phyloP scores from a whole-genome alignment of 2,113 vertebrate genomes.

The Solenodon paradoxus region DNA sequence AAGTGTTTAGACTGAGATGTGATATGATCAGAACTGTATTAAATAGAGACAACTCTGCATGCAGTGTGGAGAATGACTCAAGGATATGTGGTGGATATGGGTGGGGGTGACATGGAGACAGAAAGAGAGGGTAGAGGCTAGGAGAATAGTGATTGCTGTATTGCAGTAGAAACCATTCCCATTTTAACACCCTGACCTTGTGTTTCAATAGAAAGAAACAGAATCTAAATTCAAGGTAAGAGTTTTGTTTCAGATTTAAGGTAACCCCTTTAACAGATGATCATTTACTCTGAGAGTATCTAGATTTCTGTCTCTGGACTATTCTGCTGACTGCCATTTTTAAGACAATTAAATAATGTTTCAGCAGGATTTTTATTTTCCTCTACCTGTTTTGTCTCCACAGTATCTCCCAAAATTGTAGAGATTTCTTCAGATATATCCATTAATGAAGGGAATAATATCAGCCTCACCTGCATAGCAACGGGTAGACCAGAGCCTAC shows the following conservation, averaged over 20 bases:
- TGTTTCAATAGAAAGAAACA: neutral
- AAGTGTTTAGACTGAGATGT: neutral
- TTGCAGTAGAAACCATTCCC: neutral
- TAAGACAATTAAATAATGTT: neutral
- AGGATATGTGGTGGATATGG: neutral
- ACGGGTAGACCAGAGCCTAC: slow-evolving; percentile 95
- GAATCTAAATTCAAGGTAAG: neutral
- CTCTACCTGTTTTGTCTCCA: slow-evolving; percentile 65
- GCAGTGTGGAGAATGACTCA: neutral
- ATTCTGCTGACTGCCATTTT: neutral
- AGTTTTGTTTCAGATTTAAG: neutral
- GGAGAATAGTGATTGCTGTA: neutral
- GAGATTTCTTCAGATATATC: slow-evolving; percentile 95
- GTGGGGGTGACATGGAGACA: neutral
- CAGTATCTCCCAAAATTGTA: slow-evolving; percentile 96
- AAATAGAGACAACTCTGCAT: neutral
- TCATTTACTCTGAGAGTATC: neutral
- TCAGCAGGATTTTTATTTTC: slow-evolving; percentile 12
- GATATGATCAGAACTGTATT: neutral
- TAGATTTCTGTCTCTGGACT: neutral
- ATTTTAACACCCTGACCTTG: neutral
- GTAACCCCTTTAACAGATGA: neutral
- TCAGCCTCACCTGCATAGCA: slow-evolving; percentile 96
- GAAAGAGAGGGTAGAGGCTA: neutral
- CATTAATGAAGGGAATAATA: slow-evolving; percentile 95